Evolutionary conservation across 1,140 invertebrate species (phyloP), one percentile per base, ranked within the genome.

Genomic region (Galendromus occidentalis): DNA sequence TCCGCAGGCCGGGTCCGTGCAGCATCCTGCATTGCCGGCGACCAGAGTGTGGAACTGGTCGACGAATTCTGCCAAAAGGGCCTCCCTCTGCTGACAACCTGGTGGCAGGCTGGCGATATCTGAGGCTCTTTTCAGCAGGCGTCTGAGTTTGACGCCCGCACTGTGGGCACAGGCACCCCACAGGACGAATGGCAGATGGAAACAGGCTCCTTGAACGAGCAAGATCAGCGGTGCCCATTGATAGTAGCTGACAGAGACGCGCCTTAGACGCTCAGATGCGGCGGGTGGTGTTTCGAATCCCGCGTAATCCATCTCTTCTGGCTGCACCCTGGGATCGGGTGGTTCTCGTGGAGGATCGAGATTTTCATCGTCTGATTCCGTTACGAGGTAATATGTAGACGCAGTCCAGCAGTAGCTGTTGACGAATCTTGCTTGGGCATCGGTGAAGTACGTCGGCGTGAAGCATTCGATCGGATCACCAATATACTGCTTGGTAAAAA

Each of bases 171-270:
- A 72, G n/a, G 72, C 70, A 39, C 78, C 73, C 79, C 80, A 81
- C 18, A 81, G 72, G 17, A 81, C 76, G 66, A 80, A 79, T 0
- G 80, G 80, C 65, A 80, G 65, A 69, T 81, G 80, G 70, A 80
- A 81, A 64, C 80, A 72, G 29, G 79, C 74, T 4, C 79, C 80
- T 71, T 81, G 78, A 2, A 80, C 72, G 28, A 80, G 69, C 14
- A 81, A 69, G 66, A 81, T 79, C 30, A 81, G 75, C 5, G 80
- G 80, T 6, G 80, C 77, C 80, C 80, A 81, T 69, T 81, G 80
- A 69, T 81, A 81, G 69, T 81, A 81, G 65, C 72, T 74, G 18
- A 77, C 74, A 55, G 73, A 71, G 6, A 75, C 74, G 66, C 69
- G 70, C 29, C 67, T 66, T 42, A 74, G 67, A 29, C 71, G 69